phyloP scores from a whole-genome alignment of 1,140 invertebrate species.

The Megalonaias nervosa region DNA sequence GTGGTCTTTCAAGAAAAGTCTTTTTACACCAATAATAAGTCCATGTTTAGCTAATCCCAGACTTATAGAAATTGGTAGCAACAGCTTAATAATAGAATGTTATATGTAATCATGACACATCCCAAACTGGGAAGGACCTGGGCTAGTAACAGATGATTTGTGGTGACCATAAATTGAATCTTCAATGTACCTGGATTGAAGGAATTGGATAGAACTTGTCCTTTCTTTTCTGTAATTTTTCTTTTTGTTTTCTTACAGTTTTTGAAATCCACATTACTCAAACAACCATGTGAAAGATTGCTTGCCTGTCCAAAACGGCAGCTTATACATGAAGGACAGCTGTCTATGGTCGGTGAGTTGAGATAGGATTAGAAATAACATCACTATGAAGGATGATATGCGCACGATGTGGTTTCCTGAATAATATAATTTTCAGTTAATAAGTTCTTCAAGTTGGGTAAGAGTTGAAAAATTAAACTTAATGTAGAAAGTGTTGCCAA shows the following conservation, averaged over 20 bases:
- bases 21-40: no score
- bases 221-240: constrained; percentile 7
- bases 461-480: no score
- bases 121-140: not conserved
- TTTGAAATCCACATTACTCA: constrained; percentile 74
- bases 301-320: constrained; percentile 78
- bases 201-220: not conserved
- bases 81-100: not conserved
- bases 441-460: no score
- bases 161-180: not conserved
- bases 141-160: not conserved
- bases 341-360: constrained; percentile 75
- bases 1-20: no score
- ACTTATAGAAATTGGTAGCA: no score
- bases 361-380: not conserved
- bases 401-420: not conserved
- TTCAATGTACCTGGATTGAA: not conserved
- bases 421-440: no score
- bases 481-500: no score
- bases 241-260: constrained; percentile 69
- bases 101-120: no score
- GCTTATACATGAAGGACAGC: constrained; percentile 78
- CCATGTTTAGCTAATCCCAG: no score
- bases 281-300: constrained; percentile 81
- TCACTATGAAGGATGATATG: not conserved